Conservation (phyloP, 2,888 invertebrate species). For the Oscheius sp. region DNA sequence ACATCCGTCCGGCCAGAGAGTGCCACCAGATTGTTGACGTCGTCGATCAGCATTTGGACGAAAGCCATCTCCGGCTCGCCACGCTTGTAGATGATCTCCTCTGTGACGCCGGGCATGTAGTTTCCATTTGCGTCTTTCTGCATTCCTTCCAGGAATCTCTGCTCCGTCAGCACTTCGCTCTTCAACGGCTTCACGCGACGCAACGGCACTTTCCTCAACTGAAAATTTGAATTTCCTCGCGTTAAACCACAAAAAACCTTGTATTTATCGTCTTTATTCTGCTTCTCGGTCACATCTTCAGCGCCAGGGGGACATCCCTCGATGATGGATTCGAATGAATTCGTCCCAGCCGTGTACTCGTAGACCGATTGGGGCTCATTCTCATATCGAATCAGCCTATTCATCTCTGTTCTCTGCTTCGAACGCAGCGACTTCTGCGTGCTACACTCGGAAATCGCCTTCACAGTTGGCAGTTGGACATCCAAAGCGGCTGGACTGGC, state of each 20-base stretch:
- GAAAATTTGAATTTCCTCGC: no score
- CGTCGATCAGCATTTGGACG: not conserved
- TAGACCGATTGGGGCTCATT: slow-evolving; percentile 9
- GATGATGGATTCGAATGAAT: not conserved
- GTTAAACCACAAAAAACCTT: no score
- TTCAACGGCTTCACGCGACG: no score
- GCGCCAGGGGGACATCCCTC: not conserved
- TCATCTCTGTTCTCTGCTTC: not conserved
- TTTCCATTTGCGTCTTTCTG: not conserved
- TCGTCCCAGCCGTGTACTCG: slow-evolving; percentile 6
- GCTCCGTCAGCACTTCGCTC: not conserved
- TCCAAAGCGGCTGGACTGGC: not conserved
- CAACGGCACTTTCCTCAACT: not conserved
- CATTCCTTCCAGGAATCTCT: not conserved
- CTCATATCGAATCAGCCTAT: not conserved
- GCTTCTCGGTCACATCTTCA: not conserved
- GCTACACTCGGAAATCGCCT: not conserved
- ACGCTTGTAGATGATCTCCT: not conserved
- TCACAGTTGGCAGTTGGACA: not conserved
- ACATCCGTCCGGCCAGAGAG: not conserved
- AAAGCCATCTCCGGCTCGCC: not conserved
- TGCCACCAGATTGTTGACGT: slow-evolving; percentile 1
- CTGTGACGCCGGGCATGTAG: not conserved
- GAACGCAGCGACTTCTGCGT: not conserved
- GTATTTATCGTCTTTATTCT: no score